Evolutionary conservation across 1,140 invertebrate species (phyloP).

Genomic region (Delia radicum): DNA sequence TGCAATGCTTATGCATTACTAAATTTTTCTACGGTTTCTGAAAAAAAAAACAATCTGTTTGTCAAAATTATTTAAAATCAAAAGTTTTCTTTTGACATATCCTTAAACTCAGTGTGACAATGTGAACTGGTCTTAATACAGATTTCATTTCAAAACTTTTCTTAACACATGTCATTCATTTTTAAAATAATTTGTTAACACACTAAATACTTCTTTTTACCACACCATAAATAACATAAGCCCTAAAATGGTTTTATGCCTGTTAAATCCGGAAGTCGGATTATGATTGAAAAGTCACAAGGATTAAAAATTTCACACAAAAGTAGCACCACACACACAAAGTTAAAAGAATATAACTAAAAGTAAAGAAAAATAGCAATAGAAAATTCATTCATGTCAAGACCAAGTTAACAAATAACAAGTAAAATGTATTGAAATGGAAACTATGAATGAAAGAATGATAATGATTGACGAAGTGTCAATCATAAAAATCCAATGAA

Average conservation of each 20-base stretch:
- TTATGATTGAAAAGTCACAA: slow-evolving; percentile 6
- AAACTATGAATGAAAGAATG: neutral
- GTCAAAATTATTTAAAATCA: too few species aligned
- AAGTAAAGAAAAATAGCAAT: neutral
- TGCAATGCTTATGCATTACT: too few species aligned
- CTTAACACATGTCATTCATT: too few species aligned
- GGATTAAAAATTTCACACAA: neutral
- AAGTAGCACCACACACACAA: neutral
- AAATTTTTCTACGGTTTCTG: too few species aligned
- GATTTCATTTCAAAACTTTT: too few species aligned
- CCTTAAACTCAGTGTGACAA: too few species aligned
- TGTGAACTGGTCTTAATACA: too few species aligned
- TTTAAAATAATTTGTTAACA: neutral
- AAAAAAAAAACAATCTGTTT: too few species aligned
- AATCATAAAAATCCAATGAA: neutral
- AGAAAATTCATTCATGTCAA: slow-evolving; percentile 8
- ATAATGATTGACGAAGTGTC: slow-evolving; percentile 14
- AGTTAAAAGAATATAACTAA: neutral
- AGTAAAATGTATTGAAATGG: neutral
- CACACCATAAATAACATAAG: neutral
- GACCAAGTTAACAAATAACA: neutral
- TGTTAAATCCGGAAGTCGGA: slow-evolving; percentile 16
- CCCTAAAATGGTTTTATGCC: neutral
- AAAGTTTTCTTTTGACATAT: too few species aligned
- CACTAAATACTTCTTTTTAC: neutral